A percentile compares a stretch with the other conserved stretches of the same genome.
Evolutionary conservation across 1,140 invertebrate genomes (phyloP).

Genomic region (Drosophila fuyamai): DNA sequence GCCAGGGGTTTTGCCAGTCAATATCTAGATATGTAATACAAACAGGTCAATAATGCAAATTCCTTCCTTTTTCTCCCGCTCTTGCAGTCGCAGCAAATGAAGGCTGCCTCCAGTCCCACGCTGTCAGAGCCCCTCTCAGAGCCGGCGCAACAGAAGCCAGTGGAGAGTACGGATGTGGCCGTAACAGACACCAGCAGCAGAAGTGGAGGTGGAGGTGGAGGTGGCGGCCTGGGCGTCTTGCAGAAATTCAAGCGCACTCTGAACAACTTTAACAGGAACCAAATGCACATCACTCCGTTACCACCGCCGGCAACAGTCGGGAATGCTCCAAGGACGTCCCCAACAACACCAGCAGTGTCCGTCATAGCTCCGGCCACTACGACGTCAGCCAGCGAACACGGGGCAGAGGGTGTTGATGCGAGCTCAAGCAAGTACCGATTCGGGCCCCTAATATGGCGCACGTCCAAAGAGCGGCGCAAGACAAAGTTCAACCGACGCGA

Average conservation of each 20-base stretch:
- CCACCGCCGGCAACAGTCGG: slow-evolving; percentile 28
- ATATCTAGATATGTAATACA: neutral
- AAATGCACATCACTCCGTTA: slow-evolving; percentile 53
- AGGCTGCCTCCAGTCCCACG: slow-evolving; percentile 81
- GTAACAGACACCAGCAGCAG: slow-evolving; percentile 1
- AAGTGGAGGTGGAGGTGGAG: neutral
- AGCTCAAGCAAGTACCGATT: slow-evolving; percentile 85
- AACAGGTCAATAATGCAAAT: neutral
- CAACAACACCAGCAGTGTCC: slow-evolving; percentile 83
- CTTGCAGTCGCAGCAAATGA: slow-evolving; percentile 78
- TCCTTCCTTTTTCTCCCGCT: slow-evolving; percentile 1
- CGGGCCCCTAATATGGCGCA: slow-evolving; percentile 89
- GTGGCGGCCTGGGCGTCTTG: slow-evolving; percentile 85
- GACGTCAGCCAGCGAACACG: slow-evolving; percentile 5
- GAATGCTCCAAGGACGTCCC: slow-evolving; percentile 32
- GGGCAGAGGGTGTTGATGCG: slow-evolving; percentile 27
- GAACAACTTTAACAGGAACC: slow-evolving; percentile 85
- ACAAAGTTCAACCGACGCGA: slow-evolving; percentile 89
- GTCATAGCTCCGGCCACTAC: slow-evolving; percentile 30
- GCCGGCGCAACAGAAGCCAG: slow-evolving; percentile 13
- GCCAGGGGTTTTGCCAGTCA: neutral
- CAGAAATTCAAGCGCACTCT: slow-evolving; percentile 90
- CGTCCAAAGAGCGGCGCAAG: slow-evolving; percentile 89
- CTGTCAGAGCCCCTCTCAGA: slow-evolving; percentile 40
- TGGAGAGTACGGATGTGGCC: slow-evolving; percentile 14